Evolutionary conservation across 2,797 vertebrate species (phyloP).

Genomic region (Crenichthys baileyi): DNA sequence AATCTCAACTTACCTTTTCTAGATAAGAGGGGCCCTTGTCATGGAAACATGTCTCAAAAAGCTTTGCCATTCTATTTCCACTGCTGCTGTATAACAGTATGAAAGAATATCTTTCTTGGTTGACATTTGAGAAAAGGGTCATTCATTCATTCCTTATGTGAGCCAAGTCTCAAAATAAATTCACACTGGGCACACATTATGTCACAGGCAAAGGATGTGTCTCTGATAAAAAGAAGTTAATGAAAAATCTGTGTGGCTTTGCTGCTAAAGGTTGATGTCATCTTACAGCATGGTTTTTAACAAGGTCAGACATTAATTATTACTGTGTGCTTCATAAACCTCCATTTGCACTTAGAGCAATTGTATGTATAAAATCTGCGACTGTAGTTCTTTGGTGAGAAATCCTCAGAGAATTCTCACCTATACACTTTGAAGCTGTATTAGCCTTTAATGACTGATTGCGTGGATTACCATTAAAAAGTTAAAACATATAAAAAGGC

Average conservation of each 20-base stretch:
- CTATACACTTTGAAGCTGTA: not conserved
- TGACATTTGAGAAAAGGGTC: not conserved
- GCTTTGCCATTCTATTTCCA: not conserved
- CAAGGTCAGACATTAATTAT: not conserved
- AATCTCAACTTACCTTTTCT: not conserved
- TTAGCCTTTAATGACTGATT: not conserved
- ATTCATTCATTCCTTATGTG: not conserved
- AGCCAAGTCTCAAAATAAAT: not conserved
- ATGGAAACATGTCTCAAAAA: constrained; percentile 3
- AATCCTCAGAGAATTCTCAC: not conserved
- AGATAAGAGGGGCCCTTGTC: not conserved
- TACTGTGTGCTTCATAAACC: not conserved
- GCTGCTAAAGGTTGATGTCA: not conserved
- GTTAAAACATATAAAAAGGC: not conserved
- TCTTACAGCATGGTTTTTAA: not conserved
- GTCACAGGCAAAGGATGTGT: not conserved
- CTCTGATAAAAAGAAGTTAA: not conserved
- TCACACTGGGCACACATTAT: not conserved
- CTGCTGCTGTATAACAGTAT: not conserved
- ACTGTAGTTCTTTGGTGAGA: not conserved
- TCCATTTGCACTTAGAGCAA: not conserved
- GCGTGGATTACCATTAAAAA: not conserved
- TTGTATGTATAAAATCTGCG: not conserved
- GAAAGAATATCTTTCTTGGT: not conserved
- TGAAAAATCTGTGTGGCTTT: constrained; percentile 1